Evolutionary conservation across 2,797 vertebrate species (phyloP).

Genomic region (Periophthalmus magnuspinnatus): DNA sequence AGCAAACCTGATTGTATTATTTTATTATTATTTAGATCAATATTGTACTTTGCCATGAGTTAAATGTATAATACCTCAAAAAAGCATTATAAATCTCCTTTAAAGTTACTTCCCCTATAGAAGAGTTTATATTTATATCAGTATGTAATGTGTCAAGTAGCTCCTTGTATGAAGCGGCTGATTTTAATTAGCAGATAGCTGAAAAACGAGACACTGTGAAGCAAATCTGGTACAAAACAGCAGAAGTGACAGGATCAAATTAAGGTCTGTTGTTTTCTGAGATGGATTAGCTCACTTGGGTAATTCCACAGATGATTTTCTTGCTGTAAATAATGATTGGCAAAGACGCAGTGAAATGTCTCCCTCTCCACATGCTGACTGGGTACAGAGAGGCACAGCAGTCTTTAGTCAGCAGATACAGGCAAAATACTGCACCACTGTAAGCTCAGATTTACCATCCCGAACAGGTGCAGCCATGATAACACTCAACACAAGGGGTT

Average conservation of each 20-base stretch:
- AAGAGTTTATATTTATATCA: constrained; percentile 5
- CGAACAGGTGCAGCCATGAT: background rate
- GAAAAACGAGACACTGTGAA: constrained; percentile 6
- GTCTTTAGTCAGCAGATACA: constrained; percentile 8
- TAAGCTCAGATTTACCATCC: background rate
- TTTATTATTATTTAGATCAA: too few relatives aligned
- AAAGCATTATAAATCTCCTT: too few relatives aligned
- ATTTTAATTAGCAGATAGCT: constrained; percentile 23
- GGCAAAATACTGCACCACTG: background rate
- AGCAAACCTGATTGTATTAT: too few relatives aligned
- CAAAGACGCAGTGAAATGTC: constrained; percentile 6
- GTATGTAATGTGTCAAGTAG: constrained; percentile 6
- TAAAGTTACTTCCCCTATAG: background rate
- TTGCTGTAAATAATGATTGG: constrained; percentile 20
- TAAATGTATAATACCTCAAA: too few relatives aligned
- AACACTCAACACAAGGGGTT: background rate
- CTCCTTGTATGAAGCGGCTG: constrained; percentile 19
- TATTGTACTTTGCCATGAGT: too few relatives aligned
- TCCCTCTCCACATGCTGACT: background rate
- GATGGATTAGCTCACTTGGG: constrained; percentile 19
- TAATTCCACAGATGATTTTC: constrained; percentile 19
- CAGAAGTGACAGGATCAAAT: constrained; percentile 24
- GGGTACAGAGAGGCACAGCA: background rate
- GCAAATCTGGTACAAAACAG: constrained; percentile 18
- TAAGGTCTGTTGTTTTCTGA: constrained; percentile 20